These are phyloP conservation scores for Lasioglossum marginatum DNA, from an alignment of 2,888 invertebrate species.

Conservation along the genomic window DNA sequence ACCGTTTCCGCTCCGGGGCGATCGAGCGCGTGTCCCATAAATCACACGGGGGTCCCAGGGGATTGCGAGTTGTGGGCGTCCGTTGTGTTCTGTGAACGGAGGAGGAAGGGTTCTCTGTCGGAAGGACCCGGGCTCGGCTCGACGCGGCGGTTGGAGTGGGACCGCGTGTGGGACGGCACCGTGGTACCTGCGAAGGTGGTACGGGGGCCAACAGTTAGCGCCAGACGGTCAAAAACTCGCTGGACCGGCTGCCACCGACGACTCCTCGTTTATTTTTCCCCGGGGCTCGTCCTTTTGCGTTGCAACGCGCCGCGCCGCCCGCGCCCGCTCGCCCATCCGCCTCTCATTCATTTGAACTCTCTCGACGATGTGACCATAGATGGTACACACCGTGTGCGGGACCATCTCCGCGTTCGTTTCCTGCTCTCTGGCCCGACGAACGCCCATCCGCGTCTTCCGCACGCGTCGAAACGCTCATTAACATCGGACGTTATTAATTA, in stretches of 20 bases:
- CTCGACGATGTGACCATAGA: neutral
- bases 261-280: slow-evolving; percentile 38
- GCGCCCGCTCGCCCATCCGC: slow-evolving; percentile 26
- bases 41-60: slow-evolving; percentile 58
- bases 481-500: neutral
- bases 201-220: slow-evolving; percentile 78
- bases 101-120: slow-evolving; percentile 63
- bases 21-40: slow-evolving; percentile 54
- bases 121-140: slow-evolving; percentile 25
- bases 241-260: slow-evolving; percentile 77
- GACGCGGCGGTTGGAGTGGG: slow-evolving; percentile 59
- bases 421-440: neutral
- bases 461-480: slow-evolving; percentile 9
- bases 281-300: slow-evolving; percentile 35
- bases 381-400: neutral
- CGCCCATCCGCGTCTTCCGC: slow-evolving; percentile 9
- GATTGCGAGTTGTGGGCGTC: slow-evolving; percentile 70
- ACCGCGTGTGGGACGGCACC: slow-evolving; percentile 73
- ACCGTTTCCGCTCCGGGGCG: slow-evolving; percentile 2
- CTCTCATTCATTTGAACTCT: slow-evolving; percentile 53
- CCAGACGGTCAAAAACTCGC: slow-evolving; percentile 82
- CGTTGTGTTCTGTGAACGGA: slow-evolving; percentile 40
- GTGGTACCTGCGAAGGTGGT: slow-evolving; percentile 68
- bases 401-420: neutral
- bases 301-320: slow-evolving; percentile 25